These are phyloP conservation scores for Erebia aethiops DNA, from an alignment of 2,888 invertebrate genomes.

Conservation along the genomic window DNA sequence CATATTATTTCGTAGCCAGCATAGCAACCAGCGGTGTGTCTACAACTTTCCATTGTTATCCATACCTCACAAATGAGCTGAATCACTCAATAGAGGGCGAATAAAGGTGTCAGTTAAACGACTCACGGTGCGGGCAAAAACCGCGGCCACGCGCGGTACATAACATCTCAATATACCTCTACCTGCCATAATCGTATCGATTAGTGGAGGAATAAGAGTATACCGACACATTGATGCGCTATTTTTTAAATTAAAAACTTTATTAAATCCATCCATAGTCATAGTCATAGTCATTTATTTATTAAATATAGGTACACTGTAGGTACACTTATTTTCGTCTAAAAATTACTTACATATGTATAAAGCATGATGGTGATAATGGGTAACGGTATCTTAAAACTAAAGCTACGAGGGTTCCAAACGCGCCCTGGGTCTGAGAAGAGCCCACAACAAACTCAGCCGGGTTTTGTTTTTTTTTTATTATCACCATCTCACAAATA, in stretches of 20 bases:
- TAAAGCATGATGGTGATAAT: too few relatives aligned
- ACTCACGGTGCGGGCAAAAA: conserved; percentile 13
- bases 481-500: too few relatives aligned
- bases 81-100: conserved; percentile 24
- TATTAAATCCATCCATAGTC: too few relatives aligned
- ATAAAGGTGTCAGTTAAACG: conserved; percentile 21
- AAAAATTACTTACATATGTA: too few relatives aligned
- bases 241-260: neutral
- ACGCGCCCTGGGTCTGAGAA: too few relatives aligned
- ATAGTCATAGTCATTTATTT: too few relatives aligned
- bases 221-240: neutral
- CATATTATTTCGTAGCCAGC: conserved; percentile 2
- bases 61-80: conserved; percentile 19
- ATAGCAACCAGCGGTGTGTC: conserved; percentile 2
- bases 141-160: neutral
- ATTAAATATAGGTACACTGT: too few relatives aligned
- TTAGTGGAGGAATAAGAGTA: neutral
- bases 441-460: too few relatives aligned
- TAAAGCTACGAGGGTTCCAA: too few relatives aligned
- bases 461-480: too few relatives aligned
- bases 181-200: neutral
- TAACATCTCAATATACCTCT: neutral
- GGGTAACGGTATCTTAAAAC: too few relatives aligned
- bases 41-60: conserved; percentile 26
- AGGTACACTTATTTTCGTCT: too few relatives aligned